Base-by-base conservation (phyloP, 1,140 invertebrate species). In the Chrysopa pallens region DNA sequence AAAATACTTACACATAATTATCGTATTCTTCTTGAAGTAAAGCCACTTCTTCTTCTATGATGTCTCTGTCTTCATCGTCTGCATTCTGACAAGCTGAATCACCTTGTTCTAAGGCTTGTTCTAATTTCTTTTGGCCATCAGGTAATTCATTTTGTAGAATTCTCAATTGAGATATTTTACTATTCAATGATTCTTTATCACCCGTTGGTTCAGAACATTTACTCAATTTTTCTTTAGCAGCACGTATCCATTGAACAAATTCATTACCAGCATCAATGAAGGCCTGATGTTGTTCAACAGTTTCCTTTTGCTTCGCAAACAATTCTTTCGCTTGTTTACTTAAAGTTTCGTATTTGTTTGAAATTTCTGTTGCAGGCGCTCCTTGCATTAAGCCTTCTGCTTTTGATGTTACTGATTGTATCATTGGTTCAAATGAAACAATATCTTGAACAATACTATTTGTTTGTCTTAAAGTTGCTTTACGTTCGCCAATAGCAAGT, bases 381-480 rank as follows among this genome's bases (percentile, higher is more conserved):
- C 80, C 83, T 63, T 87, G 85, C 62, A 80, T 80, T 42, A 90
- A 62, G 63, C 89, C 85, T 51, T 86, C 87, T 42, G 87, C 88
- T 68, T 91, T 92, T 29, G 80, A 84, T 36, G 85, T 80, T 9
- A 92, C 85, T 29, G 86, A 90, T 57, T 90, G 85, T 50, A 93
- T 92, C 84, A 92, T 91, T 5, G 89, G 89, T 60, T 92, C 87
- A 63, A 92, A 89, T 12, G 85, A 87, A 42, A 91, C 87, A 52
- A 93, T 91, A 62, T 93, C 88, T 63, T 90, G 86, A 12, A 92
- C 86, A 55, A 93, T 90, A 59, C 84, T 90, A 58, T 86, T 88
- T 12, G 87, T 91, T 59, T 88, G 82, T 45, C 88, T 70, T n/a
- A 92, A 69, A 53, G 80, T 85, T 5, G 85, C 86, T 63, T 87